A percentile compares a stretch with the other conserved stretches of the same genome.
These are phyloP conservation scores for Temnothorax ravouxi DNA, from an alignment of 2,888 invertebrate genomes.

Conservation along the genomic window DNA sequence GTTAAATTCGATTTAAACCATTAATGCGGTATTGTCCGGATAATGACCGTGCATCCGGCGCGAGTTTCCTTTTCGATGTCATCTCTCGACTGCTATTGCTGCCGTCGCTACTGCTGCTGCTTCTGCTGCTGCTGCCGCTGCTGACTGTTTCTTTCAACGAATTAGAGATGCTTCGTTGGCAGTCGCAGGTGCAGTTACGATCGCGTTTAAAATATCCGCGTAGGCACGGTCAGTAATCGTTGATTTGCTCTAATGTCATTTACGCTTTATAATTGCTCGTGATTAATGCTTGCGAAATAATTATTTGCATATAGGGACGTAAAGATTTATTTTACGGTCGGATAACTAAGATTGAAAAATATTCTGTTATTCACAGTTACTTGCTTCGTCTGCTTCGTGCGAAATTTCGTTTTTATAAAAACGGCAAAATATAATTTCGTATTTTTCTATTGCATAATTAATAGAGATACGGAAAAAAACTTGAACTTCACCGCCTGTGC, in stretches of 20 bases:
- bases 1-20: slow-evolving; percentile 85
- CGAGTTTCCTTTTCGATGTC: slow-evolving; percentile 66
- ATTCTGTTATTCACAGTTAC: background rate
- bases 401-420: background rate
- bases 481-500: background rate
- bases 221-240: background rate
- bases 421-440: background rate
- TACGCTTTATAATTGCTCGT: background rate
- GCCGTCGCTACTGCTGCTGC: background rate
- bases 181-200: slow-evolving; percentile 21
- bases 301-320: background rate
- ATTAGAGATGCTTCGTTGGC: slow-evolving; percentile 55
- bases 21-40: slow-evolving; percentile 84
- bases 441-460: background rate
- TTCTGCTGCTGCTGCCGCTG: slow-evolving; percentile 42
- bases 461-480: background rate
- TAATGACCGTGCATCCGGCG: slow-evolving; percentile 78
- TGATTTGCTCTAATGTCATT: background rate
- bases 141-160: slow-evolving; percentile 75
- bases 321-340: background rate
- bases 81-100: slow-evolving; percentile 49
- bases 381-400: background rate
- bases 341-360: background rate
- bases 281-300: slow-evolving; percentile 21
- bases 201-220: slow-evolving; percentile 12